A percentile compares a stretch with the other conserved stretches of the same genome.
These are phyloP conservation scores for Hylaeus anthracinus DNA, from an alignment of 1,140 invertebrate species.

Conservation along the genomic window DNA sequence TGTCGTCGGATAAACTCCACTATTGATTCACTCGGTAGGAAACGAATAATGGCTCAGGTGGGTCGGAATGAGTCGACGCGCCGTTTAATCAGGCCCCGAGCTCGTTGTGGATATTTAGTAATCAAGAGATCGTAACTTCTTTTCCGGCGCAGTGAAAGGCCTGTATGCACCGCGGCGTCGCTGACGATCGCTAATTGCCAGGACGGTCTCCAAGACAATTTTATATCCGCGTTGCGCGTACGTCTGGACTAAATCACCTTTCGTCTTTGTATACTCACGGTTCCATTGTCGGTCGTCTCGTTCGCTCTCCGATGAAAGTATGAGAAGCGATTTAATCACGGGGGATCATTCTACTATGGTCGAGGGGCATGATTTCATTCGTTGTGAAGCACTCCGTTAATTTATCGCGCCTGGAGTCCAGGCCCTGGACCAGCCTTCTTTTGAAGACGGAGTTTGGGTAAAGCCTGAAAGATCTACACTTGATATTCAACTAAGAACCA, in stretches of 20 bases:
- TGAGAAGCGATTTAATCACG: conserved; percentile 2
- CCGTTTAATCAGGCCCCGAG: conserved; percentile 39
- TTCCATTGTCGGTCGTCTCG: conserved; percentile 3
- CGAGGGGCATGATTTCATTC: not conserved
- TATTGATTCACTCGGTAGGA: conserved; percentile 17
- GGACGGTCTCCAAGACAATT: conserved; percentile 15
- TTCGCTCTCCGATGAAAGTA: not conserved
- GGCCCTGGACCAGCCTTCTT: no score
- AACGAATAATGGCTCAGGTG: conserved; percentile 16
- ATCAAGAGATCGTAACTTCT: conserved; percentile 43
- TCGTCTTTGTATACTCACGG: not conserved
- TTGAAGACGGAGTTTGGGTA: no score
- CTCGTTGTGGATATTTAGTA: conserved; percentile 39
- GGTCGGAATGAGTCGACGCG: conserved; percentile 49
- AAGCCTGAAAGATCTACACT: no score
- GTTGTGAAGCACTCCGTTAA: not conserved
- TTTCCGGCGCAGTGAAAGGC: conserved; percentile 38
- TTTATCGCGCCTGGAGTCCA: no score
- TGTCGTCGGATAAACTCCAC: conserved; percentile 38
- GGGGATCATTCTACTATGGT: not conserved
- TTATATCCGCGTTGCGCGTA: conserved; percentile 19
- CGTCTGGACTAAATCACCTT: not conserved
- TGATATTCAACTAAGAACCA: no score
- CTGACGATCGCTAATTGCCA: conserved; percentile 32
- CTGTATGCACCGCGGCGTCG: not conserved